A percentile compares a stretch with the other conserved stretches of the same genome.
phyloP scores from a whole-genome alignment of 2,113 vertebrate species.

The Nothocercus nigrocapillus region DNA sequence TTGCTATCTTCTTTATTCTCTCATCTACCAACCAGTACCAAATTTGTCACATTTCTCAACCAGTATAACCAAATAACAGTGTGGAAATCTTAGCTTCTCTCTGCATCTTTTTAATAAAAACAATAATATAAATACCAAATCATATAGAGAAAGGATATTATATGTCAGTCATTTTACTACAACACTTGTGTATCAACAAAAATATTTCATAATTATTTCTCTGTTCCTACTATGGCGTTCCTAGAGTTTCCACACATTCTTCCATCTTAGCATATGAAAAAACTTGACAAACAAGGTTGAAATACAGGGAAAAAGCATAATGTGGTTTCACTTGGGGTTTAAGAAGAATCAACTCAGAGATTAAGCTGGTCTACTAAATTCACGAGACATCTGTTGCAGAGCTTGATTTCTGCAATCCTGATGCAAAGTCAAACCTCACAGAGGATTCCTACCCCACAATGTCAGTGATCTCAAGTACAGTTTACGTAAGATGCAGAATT shows the following conservation, averaged over 20 bases:
- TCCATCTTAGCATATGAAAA: neutral
- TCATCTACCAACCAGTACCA: accelerated
- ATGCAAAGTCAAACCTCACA: neutral
- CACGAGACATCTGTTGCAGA: neutral
- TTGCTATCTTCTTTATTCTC: neutral
- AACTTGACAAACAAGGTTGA: neutral
- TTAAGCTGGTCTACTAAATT: neutral
- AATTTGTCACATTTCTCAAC: neutral
- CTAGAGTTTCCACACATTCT: neutral
- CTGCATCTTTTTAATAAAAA: neutral
- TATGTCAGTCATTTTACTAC: neutral
- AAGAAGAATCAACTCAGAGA: neutral
- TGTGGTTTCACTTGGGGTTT: neutral
- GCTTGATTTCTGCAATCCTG: neutral
- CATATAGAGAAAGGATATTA: neutral
- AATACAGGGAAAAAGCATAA: neutral
- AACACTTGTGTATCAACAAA: accelerated
- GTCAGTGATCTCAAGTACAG: neutral
- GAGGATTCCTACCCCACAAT: neutral
- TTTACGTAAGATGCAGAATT: neutral
- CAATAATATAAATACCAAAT: neutral
- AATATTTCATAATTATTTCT: neutral
- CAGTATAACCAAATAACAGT: neutral
- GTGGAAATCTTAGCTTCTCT: neutral
- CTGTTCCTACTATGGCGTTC: neutral